A percentile compares a stretch with the other conserved stretches of the same genome.
phyloP scores from a whole-genome alignment of 2,797 vertebrate genomes.

The Bryconaethiops microstoma region DNA sequence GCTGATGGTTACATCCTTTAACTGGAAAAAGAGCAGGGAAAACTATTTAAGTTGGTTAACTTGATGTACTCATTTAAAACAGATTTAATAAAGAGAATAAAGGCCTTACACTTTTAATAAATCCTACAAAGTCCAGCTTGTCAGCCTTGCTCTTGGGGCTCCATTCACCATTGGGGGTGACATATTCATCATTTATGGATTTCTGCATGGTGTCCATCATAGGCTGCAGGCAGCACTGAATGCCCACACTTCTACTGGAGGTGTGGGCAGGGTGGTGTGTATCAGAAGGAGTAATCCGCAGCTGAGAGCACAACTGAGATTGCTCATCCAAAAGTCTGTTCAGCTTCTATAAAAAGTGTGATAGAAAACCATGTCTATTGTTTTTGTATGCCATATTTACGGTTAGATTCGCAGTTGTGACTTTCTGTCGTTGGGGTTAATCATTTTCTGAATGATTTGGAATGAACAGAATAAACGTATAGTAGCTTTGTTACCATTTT shows the following conservation, averaged over 20 bases:
- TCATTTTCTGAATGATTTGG: neutral
- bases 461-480: neutral
- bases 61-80: neutral
- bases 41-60: neutral
- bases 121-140: constrained; percentile 66
- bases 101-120: constrained; percentile 69
- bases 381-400: no score
- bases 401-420: neutral
- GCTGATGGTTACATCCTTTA: constrained; percentile 69
- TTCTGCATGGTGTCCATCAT: constrained; percentile 31
- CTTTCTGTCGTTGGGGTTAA: neutral
- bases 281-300: constrained; percentile 59
- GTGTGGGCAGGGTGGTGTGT: neutral
- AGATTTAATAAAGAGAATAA: neutral
- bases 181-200: constrained; percentile 25
- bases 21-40: constrained; percentile 50
- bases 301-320: constrained; percentile 71
- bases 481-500: constrained; percentile 64
- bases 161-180: constrained; percentile 40
- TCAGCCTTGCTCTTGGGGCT: constrained; percentile 58
- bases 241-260: constrained; percentile 61
- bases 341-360: constrained; percentile 67
- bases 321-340: constrained; percentile 75
- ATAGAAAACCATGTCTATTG: neutral
- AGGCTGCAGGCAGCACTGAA: constrained; percentile 65